Evolutionary conservation across 2,113 vertebrate genomes (phyloP), one percentile per base, ranked within the genome.

Genomic region (Mus spicilegus): DNA sequence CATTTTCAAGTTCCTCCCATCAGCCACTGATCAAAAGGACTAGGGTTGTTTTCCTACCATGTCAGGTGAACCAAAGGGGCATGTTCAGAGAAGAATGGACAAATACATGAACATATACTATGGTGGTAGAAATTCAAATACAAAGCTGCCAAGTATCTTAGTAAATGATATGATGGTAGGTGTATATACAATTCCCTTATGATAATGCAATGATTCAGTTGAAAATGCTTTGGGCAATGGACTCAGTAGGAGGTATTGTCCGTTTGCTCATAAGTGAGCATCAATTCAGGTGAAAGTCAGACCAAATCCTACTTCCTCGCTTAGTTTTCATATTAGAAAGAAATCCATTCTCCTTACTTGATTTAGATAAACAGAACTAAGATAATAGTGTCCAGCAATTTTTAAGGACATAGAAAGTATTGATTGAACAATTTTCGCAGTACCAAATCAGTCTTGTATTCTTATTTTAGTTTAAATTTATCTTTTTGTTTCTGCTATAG

Each of bases 361-460:
- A 97, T 97, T 98, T 96, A 89, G 89, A 87, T 13, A 54, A 96
- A 96, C 56, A 84, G 3, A 94, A 92, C 67, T 97, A 78, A 97
- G 56, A 97, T 51, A 56, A 75, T 89, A 97, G 93, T 96, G 70
- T 70, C 97, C 28, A 89, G 67, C 91, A 92, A 95, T 78, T 98
- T 97, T 96, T 63, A 89, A 96, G 97, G 56, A 67, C 73, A 28
- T 89, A 87, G 70, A 97, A 97, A 12, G 90, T 97, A 98, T 67
- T 98, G 94, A 98, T 97, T 96, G 93, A 97, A 54, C 78, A 97
- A 94, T 96, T 90, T 95, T 98, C 97, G 92, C 67, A 96, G 61
- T 75, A 77, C 92, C 70, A 87, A 63, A 96, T 94, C 75, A 86
- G 78, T 84, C 7, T 51, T 82, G 30, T 36, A 49, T 93, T 90